Evolutionary conservation across 2,797 vertebrate species (phyloP).

Genomic region (Cephalopachus bancanus): DNA sequence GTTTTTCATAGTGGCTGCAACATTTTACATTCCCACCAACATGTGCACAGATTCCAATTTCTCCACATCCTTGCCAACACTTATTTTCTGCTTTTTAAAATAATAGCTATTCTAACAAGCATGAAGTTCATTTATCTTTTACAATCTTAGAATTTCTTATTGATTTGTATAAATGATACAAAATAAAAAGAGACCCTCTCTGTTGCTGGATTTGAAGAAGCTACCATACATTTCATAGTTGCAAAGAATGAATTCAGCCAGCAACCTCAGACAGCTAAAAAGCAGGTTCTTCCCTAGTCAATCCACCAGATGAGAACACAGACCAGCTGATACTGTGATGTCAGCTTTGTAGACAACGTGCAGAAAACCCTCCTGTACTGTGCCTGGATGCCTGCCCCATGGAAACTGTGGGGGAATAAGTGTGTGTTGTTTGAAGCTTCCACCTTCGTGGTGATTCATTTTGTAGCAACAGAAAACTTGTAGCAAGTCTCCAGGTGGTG

Average conservation of each 20-base stretch:
- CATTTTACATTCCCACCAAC: not conserved
- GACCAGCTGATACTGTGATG: not conserved
- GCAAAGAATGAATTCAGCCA: not conserved
- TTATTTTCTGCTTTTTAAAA: not conserved
- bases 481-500: not conserved
- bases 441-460: not conserved
- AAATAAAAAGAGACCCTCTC: slow-evolving; percentile 13
- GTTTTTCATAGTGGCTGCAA: not conserved
- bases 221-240: not conserved
- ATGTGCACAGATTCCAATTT: not conserved
- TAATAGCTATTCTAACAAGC: not conserved
- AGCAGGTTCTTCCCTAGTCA: not conserved
- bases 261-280: not conserved
- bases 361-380: not conserved
- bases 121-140: not conserved
- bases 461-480: not conserved
- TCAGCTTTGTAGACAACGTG: not conserved
- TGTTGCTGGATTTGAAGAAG: not conserved
- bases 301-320: not conserved
- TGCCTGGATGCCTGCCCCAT: not conserved
- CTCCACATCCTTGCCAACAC: not conserved
- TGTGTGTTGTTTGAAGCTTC: not conserved
- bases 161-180: not conserved
- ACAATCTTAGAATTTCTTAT: not conserved
- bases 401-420: not conserved